Percentiles rank a stretch among this genome's conserved stretches.
These are phyloP conservation scores for Tursiops truncatus DNA, from an alignment of 2,113 vertebrate species.

Conservation along the genomic window DNA sequence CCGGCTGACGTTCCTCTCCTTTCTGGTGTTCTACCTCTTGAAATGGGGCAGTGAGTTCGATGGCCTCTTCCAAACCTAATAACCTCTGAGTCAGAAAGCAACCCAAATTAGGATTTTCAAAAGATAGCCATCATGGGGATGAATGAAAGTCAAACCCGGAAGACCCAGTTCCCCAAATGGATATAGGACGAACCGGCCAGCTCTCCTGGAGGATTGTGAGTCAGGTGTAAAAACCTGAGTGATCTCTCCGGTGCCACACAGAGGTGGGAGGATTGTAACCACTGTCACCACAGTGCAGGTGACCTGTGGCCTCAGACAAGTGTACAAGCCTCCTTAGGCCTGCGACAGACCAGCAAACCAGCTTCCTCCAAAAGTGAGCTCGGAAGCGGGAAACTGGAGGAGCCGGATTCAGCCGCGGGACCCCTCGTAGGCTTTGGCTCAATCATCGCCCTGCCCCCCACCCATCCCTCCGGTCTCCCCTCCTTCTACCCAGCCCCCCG, in stretches of 20 bases:
- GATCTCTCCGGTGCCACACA: rapidly evolving
- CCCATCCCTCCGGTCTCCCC: too few species aligned
- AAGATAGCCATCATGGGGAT: background rate
- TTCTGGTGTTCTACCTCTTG: background rate
- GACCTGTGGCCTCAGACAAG: background rate
- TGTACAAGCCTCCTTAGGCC: background rate
- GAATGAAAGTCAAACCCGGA: background rate
- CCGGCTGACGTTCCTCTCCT: rapidly evolving
- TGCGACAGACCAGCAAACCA: background rate
- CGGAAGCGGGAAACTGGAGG: background rate
- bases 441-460: too few species aligned
- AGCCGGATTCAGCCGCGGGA: background rate
- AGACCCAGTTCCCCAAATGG: background rate
- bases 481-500: background rate
- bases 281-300: rapidly evolving
- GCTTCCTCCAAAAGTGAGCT: background rate
- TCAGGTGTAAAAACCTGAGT: rapidly evolving
- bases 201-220: background rate
- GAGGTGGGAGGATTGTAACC: too few species aligned
- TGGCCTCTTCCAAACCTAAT: background rate
- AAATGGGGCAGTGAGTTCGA: background rate
- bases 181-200: background rate
- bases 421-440: background rate
- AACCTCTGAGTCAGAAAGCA: background rate
- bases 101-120: background rate